Conservation (phyloP, 2,888 invertebrate genomes). For the Sipha maydis region DNA sequence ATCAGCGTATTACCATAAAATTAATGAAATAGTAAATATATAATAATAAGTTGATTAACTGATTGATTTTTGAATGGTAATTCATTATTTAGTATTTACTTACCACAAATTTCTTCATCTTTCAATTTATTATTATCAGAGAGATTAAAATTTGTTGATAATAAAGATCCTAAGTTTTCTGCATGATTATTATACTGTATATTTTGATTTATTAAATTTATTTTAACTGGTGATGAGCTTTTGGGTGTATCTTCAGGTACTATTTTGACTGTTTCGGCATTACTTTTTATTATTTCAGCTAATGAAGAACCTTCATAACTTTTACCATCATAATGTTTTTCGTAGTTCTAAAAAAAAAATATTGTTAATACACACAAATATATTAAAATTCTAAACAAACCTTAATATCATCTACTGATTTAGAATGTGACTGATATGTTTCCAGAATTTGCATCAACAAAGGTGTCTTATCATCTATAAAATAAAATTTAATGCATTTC, state of each 20-base stretch:
- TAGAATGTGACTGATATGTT: conserved; percentile 21
- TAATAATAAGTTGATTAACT: no score
- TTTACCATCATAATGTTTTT: background rate
- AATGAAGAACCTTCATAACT: conserved; percentile 5
- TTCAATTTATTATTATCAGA: conserved; percentile 13
- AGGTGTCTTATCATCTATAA: conserved; percentile 45
- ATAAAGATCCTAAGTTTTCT: background rate
- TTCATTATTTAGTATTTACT: background rate
- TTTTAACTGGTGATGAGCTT: background rate
- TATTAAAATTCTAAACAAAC: background rate
- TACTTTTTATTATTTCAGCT: conserved; percentile 41
- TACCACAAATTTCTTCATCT: conserved; percentile 27
- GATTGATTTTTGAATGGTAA: no score
- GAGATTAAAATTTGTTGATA: conserved; percentile 25
- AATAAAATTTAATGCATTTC: background rate
- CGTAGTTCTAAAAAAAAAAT: background rate
- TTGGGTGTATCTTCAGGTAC: background rate
- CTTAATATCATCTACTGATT: conserved; percentile 8
- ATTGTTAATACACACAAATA: background rate
- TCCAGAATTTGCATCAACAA: conserved; percentile 50
- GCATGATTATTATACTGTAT: background rate
- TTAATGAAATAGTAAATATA: no score
- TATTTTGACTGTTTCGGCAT: background rate
- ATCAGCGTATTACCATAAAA: no score
- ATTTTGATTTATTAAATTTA: background rate